Evolutionary conservation across 2,888 invertebrate species (phyloP), one percentile per base, ranked within the genome.

Genomic region (Cataglyphis rosenhaueri): DNA sequence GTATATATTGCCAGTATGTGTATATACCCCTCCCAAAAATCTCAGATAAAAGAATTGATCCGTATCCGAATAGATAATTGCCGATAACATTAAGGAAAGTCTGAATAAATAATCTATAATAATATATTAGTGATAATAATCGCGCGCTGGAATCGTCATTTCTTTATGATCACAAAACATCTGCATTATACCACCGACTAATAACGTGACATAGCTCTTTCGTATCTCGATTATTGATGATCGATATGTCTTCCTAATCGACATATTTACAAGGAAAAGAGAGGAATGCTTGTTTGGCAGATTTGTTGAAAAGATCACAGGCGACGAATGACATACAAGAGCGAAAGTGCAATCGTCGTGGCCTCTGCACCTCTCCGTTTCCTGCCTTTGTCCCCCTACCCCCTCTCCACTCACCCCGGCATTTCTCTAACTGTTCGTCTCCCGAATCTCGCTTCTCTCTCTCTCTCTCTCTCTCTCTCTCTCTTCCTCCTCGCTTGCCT

Each of bases 261-360:
- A 68, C 15, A 25, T 9, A 78, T 55, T 9, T 55, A 70, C 1
- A 57, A 78, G 68, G 70, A 57, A 59, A 41, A 57, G 55, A 44
- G 55, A 44, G 25, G 38, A 81, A 9, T 32, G 64, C 57, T 48
- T 83, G 62, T 88, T 88, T 82, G 84, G 71, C 83, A 85, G 84
- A 84, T 74, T 68, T 73, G 76, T 73, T 79, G 75, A 73, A 68
- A 65, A 71, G 41, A 87, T 73, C 85, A 64, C 83, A 78, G 84
- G 75, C 78, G 70, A 70, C 81, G 70, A 84, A 64, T 57, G 87
- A 85, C 84, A 86, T 82, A n/a, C 52, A n/a, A 82, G 78, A 86
- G 78, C 85, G 84, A 89, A 88, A 89, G 88, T 89, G 85, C 86
- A 87, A 84, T 85, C 84, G 82, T 57, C 71, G 64, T 82, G 35